Conservation (phyloP, 2,888 invertebrate genomes). For the Crematogaster levior region DNA sequence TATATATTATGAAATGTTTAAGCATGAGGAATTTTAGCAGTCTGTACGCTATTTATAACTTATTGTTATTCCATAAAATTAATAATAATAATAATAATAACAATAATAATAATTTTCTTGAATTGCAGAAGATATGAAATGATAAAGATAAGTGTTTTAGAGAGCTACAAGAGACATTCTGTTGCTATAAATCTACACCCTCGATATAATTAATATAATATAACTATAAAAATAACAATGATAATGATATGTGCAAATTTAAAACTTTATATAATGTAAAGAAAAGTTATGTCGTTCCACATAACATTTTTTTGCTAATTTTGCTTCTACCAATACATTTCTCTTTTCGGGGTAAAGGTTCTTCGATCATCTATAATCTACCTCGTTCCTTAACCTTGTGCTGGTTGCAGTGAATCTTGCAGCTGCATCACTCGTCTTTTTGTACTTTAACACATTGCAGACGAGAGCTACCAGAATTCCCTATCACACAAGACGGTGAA, state of each 20-base stretch:
- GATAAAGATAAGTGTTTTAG: background rate
- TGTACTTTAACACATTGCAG: slow-evolving; percentile 51
- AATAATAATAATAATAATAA: too few species aligned
- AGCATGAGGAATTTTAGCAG: background rate
- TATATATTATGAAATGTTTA: background rate
- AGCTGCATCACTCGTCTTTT: slow-evolving; percentile 49
- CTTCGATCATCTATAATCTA: background rate
- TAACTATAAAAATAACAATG: background rate
- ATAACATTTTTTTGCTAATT: background rate
- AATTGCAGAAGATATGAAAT: background rate
- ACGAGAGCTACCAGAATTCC: slow-evolving; percentile 50
- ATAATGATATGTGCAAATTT: background rate
- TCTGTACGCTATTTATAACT: background rate
- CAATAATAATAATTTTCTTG: background rate
- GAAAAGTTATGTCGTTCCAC: background rate
- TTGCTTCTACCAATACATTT: background rate
- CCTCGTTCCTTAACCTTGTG: slow-evolving; percentile 24
- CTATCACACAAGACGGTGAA: slow-evolving; percentile 21
- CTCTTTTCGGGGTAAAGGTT: background rate
- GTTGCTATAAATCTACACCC: background rate
- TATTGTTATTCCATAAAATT: background rate
- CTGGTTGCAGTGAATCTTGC: slow-evolving; percentile 32
- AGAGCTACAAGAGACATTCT: background rate
- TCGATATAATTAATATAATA: background rate
- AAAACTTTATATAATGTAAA: background rate